A percentile compares a stretch with the other conserved stretches of the same genome.
Conservation (phyloP, 2,797 vertebrate genomes). For the Gymnothorax reevesii region DNA sequence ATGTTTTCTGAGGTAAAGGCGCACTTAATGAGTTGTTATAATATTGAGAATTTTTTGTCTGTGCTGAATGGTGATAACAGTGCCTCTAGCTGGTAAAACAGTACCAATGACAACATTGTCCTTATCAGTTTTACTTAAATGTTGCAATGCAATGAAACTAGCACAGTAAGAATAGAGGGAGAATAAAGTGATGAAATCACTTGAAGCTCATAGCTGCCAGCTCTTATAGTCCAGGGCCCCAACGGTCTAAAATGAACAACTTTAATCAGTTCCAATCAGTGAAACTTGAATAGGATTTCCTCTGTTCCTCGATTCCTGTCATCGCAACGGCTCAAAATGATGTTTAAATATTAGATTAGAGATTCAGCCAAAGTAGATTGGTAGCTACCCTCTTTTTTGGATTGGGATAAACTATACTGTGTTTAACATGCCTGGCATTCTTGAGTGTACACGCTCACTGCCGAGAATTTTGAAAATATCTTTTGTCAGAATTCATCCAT, state of each 20-base stretch:
- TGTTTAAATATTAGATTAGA: not conserved
- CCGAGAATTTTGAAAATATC: not conserved
- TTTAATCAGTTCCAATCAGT: not conserved
- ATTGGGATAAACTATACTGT: not conserved
- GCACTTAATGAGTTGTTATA: not conserved
- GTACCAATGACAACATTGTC: not conserved
- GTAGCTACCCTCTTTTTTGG: not conserved
- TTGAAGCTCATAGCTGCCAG: not conserved
- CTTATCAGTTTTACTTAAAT: not conserved
- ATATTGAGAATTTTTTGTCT: not conserved
- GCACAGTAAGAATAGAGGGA: not conserved
- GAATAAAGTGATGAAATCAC: not conserved
- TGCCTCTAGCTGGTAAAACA: not conserved
- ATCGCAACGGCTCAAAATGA: not conserved
- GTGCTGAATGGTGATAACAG: not conserved
- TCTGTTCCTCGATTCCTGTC: not conserved
- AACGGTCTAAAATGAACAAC: not conserved
- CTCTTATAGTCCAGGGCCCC: not conserved
- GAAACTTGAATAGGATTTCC: not conserved
- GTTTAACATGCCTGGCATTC: not conserved
- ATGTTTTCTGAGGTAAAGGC: not conserved
- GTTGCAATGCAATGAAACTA: not conserved
- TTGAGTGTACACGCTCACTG: not conserved
- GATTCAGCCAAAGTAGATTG: not conserved
- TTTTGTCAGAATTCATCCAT: not conserved